Percentiles rank a stretch among this genome's conserved stretches.
Conservation (phyloP, 2,888 invertebrate genomes). For the Parapristionchus giblindavisi region DNA sequence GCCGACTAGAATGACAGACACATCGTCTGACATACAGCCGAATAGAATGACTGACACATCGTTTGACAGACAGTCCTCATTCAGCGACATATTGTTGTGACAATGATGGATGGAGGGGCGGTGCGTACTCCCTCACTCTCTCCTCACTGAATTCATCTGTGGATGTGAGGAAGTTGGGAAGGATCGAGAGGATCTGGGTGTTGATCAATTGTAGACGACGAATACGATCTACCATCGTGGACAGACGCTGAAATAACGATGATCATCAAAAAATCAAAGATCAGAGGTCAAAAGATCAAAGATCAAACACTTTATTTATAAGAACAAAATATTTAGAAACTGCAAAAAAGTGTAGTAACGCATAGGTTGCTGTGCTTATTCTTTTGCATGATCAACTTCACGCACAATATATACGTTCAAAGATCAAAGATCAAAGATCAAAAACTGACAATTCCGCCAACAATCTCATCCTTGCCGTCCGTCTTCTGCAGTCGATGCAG, state of each 20-base stretch:
- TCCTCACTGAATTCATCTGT: constrained; percentile 90
- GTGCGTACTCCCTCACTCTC: constrained; percentile 95
- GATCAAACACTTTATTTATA: too few relatives aligned
- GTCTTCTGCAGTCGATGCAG: constrained; percentile 92
- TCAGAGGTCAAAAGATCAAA: not conserved
- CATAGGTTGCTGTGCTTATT: too few relatives aligned
- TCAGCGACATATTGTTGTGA: too few relatives aligned
- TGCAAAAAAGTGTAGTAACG: too few relatives aligned
- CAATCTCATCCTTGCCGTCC: constrained; percentile 91
- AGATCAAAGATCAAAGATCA: not conserved
- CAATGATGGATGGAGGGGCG: constrained; percentile 87
- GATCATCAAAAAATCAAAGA: not conserved
- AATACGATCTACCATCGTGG: constrained; percentile 96
- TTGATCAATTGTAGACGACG: constrained; percentile 96
- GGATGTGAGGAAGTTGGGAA: constrained; percentile 83
- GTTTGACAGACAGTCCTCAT: too few relatives aligned
- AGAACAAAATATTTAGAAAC: too few relatives aligned
- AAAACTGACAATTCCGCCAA: constrained; percentile 81
- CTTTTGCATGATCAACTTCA: too few relatives aligned
- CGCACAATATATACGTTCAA: not conserved
- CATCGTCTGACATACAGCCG: too few relatives aligned
- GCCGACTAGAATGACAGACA: too few relatives aligned
- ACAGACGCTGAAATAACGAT: constrained; percentile 79
- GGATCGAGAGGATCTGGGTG: constrained; percentile 77
- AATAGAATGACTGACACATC: too few relatives aligned